Percentiles rank a stretch among this genome's conserved stretches.
Evolutionary conservation across 2,113 vertebrate genomes (phyloP).

Genomic region (Amphiprion percula): DNA sequence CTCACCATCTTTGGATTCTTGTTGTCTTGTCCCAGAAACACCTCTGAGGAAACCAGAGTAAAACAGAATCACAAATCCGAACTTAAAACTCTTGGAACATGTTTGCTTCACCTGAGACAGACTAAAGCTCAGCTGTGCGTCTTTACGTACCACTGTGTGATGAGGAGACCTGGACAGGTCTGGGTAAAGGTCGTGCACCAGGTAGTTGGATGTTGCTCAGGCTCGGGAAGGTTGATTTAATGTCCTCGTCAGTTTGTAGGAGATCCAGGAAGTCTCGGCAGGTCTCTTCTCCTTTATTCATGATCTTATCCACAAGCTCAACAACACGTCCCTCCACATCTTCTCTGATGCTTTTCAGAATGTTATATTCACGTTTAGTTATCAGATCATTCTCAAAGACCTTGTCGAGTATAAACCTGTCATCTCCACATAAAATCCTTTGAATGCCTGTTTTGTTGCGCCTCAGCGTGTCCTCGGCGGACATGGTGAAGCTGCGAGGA

Average conservation of each 20-base stretch:
- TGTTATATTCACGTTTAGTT: constrained; percentile 61
- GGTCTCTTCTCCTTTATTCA: constrained; percentile 65
- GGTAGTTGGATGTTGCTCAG: constrained; percentile 16
- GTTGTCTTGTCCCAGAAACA: no score
- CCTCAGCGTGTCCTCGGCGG: constrained; percentile 33
- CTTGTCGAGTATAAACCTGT: constrained; percentile 59
- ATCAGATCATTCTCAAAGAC: constrained; percentile 36
- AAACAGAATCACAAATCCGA: no score
- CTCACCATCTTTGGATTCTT: no score
- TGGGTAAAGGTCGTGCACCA: no score
- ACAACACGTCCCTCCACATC: constrained; percentile 19
- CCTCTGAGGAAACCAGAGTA: no score
- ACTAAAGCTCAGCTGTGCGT: no score
- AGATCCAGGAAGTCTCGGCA: constrained; percentile 68
- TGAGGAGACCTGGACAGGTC: no score
- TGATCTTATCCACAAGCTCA: constrained; percentile 74
- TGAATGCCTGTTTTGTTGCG: constrained; percentile 57
- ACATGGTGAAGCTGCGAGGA: constrained; percentile 52
- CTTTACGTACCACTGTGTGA: no score
- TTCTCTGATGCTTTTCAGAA: constrained; percentile 57
- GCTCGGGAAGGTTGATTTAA: constrained; percentile 34
- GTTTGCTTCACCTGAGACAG: no score
- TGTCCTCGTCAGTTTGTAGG: constrained; percentile 45
- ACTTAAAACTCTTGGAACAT: no score
- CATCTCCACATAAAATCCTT: constrained; percentile 29